Base-by-base conservation (phyloP, 2,888 invertebrate genomes). In the Agrochola litura region DNA sequence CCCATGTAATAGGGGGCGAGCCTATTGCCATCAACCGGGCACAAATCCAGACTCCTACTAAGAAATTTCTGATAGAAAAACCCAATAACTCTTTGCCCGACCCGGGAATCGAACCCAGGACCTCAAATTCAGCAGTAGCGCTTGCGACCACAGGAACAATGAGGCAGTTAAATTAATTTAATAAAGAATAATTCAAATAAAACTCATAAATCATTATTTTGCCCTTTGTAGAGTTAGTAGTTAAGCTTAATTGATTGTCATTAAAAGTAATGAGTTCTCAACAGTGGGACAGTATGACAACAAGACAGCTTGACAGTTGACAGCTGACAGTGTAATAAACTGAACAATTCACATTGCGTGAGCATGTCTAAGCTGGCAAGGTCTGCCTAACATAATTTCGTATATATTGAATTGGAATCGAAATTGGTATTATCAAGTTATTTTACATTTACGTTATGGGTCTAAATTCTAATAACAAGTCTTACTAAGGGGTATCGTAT, bases 211-310 rank as follows among this genome's bases (percentile, higher is more conserved):
- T 64, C 37, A 37, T 37, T 60, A 10, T 56, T 4, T 41, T 72
- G 60, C 60, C 68, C 49, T 73, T 66, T 61, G n/a, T 41, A 41
- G 22, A 65, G 30, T 54, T 52, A 72, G 54, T 46, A 52, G 14
- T 37, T 22, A 65, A 25, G 52, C 56, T 66, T 52, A 81, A 65
- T 84, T 84, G 61, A 56, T 68, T 63, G 52, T 74, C 81, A 46
- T 73, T 74, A 73, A 66, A 52, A 84, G 30, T 80, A 84, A 84
- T 84, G 69, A 81, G 67, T 74, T 70, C 56, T 66, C 46, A 30
- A 52, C 68, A 61, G n/a, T 19, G 2, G 30, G 63, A 68, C 80
- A 52, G 49, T 12, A n/a, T 58, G 84, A 70, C 81, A 81, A 65
- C 30, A 9, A n/a, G 71, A 43, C 83, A 64, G 25, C 6, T 1